Evolutionary conservation across 37 sponge, comb jelly and placozoan genomes (phyloP).

Genomic region (Oscarella lobularis): DNA sequence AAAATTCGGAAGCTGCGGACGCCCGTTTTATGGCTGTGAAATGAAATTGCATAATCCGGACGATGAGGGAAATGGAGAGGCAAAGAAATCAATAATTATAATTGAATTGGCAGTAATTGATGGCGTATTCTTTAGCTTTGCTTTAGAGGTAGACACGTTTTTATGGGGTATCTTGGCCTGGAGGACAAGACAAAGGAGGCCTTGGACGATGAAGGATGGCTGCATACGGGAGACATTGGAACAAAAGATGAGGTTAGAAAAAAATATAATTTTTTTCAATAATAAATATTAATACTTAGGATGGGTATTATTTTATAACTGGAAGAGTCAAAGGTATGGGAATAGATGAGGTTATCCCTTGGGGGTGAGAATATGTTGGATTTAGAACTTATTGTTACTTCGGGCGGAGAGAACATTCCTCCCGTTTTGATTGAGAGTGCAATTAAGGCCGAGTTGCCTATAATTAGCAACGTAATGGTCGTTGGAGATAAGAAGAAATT

Average conservation of each 20-base stretch:
- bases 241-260: conserved; percentile 59
- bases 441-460: conserved; percentile 37
- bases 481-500: conserved; percentile 84
- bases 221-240: conserved; percentile 92
- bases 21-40: conserved; percentile 64
- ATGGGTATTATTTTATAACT: too few relatives aligned
- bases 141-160: conserved; percentile 81
- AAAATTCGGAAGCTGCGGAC: conserved; percentile 52
- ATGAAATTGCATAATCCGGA: conserved; percentile 75
- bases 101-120: background rate
- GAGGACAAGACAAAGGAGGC: conserved; percentile 72
- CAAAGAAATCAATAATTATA: too few relatives aligned
- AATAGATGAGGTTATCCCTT: background rate
- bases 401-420: conserved; percentile 94
- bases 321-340: background rate
- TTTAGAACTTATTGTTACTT: conserved; percentile 22
- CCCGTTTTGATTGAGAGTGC: conserved; percentile 88
- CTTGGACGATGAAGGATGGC: conserved; percentile 94
- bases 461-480: conserved; percentile 65
- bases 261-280: background rate
- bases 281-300: background rate
- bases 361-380: background rate
- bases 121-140: conserved; percentile 65
- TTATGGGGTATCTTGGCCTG: conserved; percentile 90
- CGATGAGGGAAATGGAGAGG: conserved; percentile 10